Conservation (phyloP, 2,888 invertebrate species). For the Parnassius apollo region DNA sequence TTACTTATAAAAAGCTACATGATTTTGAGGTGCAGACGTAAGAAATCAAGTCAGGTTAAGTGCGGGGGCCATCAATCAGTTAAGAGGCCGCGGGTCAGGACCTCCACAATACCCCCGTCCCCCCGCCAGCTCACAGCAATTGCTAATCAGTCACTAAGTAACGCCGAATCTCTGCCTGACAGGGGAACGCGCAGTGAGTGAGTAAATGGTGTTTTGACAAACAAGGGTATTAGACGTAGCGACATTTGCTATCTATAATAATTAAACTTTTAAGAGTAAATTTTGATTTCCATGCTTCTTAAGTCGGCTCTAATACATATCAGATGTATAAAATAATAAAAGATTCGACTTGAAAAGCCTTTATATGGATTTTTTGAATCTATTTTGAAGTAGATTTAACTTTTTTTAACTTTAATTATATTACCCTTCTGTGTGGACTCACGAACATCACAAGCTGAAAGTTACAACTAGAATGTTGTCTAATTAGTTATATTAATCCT, state of each 20-base stretch:
- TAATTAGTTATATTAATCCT: too few relatives aligned
- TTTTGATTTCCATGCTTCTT: constrained; percentile 33
- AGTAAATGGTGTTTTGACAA: neutral
- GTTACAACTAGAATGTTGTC: too few relatives aligned
- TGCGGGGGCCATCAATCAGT: constrained; percentile 65
- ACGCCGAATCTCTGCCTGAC: constrained; percentile 73
- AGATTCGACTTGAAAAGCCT: too few relatives aligned
- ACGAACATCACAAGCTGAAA: too few relatives aligned
- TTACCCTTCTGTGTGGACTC: too few relatives aligned
- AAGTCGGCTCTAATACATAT: neutral
- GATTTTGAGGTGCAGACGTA: constrained; percentile 46
- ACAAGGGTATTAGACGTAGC: neutral
- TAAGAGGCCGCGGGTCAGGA: constrained; percentile 61
- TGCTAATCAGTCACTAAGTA: constrained; percentile 80
- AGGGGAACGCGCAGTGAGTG: constrained; percentile 41
- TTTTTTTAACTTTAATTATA: too few relatives aligned
- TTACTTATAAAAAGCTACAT: neutral
- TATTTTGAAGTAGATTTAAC: too few relatives aligned
- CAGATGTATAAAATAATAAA: too few relatives aligned
- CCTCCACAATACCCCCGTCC: constrained; percentile 48
- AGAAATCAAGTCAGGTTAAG: constrained; percentile 50
- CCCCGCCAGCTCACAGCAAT: constrained; percentile 68
- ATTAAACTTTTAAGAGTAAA: constrained; percentile 3
- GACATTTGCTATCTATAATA: neutral
- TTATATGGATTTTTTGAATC: too few relatives aligned